Evolutionary conservation across 2,113 vertebrate species (phyloP), one percentile per base, ranked within the genome.

Genomic region (Chaetodon auriga): DNA sequence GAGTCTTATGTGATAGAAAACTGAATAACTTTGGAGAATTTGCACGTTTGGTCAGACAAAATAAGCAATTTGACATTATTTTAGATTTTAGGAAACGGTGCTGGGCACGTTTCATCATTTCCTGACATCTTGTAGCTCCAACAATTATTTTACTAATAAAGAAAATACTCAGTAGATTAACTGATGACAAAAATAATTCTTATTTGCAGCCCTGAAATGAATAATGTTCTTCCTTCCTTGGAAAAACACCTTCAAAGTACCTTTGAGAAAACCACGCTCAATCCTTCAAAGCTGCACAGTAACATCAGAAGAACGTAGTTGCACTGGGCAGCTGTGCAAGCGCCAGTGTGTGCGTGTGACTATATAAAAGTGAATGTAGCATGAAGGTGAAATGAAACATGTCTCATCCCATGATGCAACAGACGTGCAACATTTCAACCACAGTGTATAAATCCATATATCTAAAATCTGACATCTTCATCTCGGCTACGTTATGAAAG

Each of bases 271-370:
- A 46, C 15, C 41, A 14, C 6, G 7, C 61, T 54, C 4, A 54
- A 25, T 51, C 18, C 43, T 49, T 62, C 21, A 43, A 48, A 53
- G 43, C 3, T 61, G 46, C 30, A 36, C n/a, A 21, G 60, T 7
- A 23, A 63, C 49, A 63, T 19, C 43, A 78, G 7, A 81, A 60
- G 16, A 48, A 23, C 63, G 71, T 55, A 19, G 53, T 54, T 23
- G 1, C 15, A 43, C 14, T 55, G 30, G 21, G 9, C 48, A 77
- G 43, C 35, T 68, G 35, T 77, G 65, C 38, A 41, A 41, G 16
- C 49, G n/a, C n/a, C 15, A 15, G 2, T 62, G 2, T 62, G 5
- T 49, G 46, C 7, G 35, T 58, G 21, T 23, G 1, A 6, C 15
- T 19, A 1, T 4, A 30, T 77, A 13, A 61, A 46, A 48, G 61